Evolutionary conservation across 2,113 vertebrate species (phyloP).

Genomic region (Neolamprologus cancellatus): DNA sequence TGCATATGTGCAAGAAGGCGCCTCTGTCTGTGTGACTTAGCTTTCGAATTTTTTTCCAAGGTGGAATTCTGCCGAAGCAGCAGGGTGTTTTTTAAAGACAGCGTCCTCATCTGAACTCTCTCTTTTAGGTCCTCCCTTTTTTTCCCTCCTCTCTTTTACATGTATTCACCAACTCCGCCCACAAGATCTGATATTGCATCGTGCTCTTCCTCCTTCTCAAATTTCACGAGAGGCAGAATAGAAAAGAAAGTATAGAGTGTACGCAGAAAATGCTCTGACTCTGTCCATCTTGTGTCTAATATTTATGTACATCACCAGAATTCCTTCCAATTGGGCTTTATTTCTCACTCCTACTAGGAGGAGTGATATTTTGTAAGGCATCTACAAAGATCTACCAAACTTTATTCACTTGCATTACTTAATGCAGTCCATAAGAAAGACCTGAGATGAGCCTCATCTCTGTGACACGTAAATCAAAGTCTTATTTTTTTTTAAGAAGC

Average conservation of each 20-base stretch:
- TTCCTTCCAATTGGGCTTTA: neutral
- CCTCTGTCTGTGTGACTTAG: neutral
- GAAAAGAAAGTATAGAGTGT: neutral
- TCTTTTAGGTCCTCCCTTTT: neutral
- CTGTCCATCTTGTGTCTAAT: neutral
- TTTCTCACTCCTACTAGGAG: neutral
- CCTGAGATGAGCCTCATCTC: neutral
- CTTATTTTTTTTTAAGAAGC: neutral
- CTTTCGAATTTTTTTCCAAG: neutral
- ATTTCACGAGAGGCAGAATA: neutral
- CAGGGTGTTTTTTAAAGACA: conserved; percentile 28
- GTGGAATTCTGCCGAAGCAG: neutral
- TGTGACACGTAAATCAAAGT: neutral
- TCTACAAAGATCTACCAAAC: no score
- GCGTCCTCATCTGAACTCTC: conserved; percentile 54
- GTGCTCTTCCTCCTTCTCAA: neutral
- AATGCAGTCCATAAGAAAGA: neutral
- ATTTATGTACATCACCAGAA: neutral
- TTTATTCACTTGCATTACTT: neutral
- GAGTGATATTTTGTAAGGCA: no score
- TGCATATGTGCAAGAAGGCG: neutral
- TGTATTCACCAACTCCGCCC: neutral
- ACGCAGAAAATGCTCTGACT: neutral
- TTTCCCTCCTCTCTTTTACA: neutral
- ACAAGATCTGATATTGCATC: neutral